Conservation (phyloP, 2,113 vertebrate genomes). For the Pachycephala philippinensis region DNA sequence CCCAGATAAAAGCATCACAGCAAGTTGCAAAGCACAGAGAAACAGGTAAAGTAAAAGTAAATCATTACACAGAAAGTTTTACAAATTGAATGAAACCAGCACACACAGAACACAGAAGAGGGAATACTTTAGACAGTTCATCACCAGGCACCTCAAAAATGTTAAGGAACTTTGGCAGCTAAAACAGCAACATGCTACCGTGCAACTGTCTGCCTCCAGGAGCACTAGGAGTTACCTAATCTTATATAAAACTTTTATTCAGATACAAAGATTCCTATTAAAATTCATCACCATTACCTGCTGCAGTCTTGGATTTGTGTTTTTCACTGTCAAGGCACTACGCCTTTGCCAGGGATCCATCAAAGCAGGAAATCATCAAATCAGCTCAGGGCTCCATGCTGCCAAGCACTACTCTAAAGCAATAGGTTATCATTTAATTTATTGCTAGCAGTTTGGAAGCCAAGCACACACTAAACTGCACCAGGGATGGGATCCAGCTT, state of each 20-base stretch:
- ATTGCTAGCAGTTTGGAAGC: background rate
- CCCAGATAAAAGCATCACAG: background rate
- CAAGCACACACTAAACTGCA: background rate
- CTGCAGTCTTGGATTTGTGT: slow-evolving; percentile 46
- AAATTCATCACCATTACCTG: slow-evolving; percentile 62
- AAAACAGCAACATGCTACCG: background rate
- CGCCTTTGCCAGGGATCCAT: slow-evolving; percentile 42
- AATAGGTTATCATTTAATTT: slow-evolving; percentile 12
- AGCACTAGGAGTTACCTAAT: background rate
- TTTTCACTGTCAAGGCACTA: slow-evolving; percentile 3
- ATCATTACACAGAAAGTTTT: background rate
- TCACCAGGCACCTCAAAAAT: background rate
- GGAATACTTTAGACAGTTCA: background rate
- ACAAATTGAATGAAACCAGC: background rate
- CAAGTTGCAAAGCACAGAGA: background rate
- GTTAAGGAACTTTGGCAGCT: background rate
- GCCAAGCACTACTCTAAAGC: background rate
- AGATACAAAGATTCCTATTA: slow-evolving; percentile 53
- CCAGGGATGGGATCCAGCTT: slow-evolving; percentile 9
- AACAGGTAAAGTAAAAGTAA: background rate
- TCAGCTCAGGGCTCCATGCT: background rate
- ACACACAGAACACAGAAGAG: background rate
- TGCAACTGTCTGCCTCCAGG: background rate
- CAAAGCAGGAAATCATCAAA: slow-evolving; percentile 36
- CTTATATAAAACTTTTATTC: slow-evolving; percentile 22